Conservation (phyloP, 2,797 vertebrate species). For the Leuciscus waleckii region DNA sequence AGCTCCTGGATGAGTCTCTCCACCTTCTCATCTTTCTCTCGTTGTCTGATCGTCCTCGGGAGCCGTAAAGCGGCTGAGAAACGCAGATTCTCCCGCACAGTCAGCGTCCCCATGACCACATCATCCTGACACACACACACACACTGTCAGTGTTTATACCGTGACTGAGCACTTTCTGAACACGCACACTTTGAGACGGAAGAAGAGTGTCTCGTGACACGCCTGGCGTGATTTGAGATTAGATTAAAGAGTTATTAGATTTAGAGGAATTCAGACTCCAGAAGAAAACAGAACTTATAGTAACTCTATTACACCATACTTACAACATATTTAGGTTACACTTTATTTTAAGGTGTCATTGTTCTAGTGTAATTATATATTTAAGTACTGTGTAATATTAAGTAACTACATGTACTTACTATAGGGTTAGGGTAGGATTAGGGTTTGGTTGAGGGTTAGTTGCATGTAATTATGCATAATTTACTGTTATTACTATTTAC, state of each 20-base stretch:
- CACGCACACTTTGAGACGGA: not conserved
- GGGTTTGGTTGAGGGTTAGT: too few relatives aligned
- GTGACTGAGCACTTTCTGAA: conserved; percentile 3
- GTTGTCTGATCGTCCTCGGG: conserved; percentile 75
- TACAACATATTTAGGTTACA: too few relatives aligned
- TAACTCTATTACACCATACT: too few relatives aligned
- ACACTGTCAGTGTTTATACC: not conserved
- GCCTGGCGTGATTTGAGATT: not conserved
- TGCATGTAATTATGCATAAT: too few relatives aligned
- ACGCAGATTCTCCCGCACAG: conserved; percentile 89
- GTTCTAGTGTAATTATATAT: too few relatives aligned
- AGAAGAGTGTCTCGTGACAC: not conserved
- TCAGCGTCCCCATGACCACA: conserved; percentile 94
- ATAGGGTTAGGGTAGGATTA: too few relatives aligned
- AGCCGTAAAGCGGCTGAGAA: conserved; percentile 94
- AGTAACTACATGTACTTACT: too few relatives aligned
- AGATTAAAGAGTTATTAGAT: not conserved
- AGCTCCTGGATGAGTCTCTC: conserved; percentile 85
- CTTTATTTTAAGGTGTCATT: too few relatives aligned
- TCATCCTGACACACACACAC: conserved; percentile 82
- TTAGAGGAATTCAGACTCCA: not conserved
- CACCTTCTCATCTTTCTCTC: conserved; percentile 84
- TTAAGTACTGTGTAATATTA: too few relatives aligned
- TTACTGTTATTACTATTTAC: too few relatives aligned
- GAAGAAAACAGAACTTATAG: not conserved